Percentiles rank a stretch among this genome's conserved stretches.
phyloP scores from a whole-genome alignment of 2,888 invertebrate species.

The Allolobophora icterica region DNA sequence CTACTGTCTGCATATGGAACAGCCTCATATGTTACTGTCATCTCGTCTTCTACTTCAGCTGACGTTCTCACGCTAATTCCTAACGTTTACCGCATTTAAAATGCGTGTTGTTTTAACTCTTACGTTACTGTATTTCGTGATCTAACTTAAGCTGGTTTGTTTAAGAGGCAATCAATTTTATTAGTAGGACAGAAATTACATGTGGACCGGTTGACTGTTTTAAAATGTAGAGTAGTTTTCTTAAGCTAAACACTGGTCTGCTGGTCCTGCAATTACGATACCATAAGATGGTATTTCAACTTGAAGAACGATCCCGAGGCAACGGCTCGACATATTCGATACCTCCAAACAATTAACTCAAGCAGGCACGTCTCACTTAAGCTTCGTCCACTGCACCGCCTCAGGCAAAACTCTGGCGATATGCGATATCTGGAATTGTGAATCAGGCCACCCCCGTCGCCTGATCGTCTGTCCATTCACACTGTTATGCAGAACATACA shows the following conservation, averaged over 20 bases:
- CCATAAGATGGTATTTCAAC: background rate
- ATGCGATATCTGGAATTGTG: background rate
- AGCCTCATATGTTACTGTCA: background rate
- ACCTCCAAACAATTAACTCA: conserved; percentile 1
- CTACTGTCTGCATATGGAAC: no score
- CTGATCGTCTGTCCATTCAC: background rate
- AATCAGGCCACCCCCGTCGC: background rate
- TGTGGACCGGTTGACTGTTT: background rate
- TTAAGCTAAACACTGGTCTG: background rate
- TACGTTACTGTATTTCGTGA: no score
- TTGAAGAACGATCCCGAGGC: background rate
- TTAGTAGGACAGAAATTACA: background rate
- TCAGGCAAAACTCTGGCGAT: background rate
- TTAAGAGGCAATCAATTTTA: background rate
- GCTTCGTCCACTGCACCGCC: background rate
- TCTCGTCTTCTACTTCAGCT: background rate
- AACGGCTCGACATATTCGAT: background rate
- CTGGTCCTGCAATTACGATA: background rate
- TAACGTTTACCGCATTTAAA: background rate
- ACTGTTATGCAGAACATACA: background rate
- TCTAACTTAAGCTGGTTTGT: background rate
- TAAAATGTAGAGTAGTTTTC: background rate
- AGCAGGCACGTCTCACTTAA: conserved; percentile 9
- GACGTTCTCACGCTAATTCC: background rate
- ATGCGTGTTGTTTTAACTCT: background rate